These are phyloP conservation scores for Harpegnathos saltator DNA, from an alignment of 1,140 invertebrate genomes.

Conservation along the genomic window DNA sequence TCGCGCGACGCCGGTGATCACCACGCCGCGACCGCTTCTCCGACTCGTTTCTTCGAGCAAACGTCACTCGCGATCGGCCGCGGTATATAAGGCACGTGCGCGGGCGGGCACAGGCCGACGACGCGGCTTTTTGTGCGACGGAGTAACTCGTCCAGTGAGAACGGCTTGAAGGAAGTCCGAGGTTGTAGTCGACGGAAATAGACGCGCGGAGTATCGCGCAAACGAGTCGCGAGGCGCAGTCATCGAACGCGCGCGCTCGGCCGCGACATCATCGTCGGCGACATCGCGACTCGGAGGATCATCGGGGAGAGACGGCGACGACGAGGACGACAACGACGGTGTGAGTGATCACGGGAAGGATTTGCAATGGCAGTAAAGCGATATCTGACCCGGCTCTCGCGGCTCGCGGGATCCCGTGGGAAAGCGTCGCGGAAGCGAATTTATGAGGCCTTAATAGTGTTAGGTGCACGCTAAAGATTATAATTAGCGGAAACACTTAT, in stretches of 20 bases:
- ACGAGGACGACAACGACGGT: not conserved
- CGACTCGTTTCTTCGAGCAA: not conserved
- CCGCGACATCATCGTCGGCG: too few species aligned
- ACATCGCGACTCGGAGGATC: too few species aligned
- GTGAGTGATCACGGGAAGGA: not conserved
- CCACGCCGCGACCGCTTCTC: not conserved
- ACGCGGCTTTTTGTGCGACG: not conserved
- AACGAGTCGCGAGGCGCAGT: not conserved
- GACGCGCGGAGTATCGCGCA: constrained; percentile 3
- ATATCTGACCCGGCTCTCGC: not conserved
- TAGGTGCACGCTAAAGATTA: not conserved
- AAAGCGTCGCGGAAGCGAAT: not conserved
- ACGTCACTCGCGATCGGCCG: not conserved
- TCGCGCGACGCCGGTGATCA: not conserved
- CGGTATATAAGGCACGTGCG: not conserved
- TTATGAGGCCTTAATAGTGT: constrained; percentile 4
- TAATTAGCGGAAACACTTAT: constrained; percentile 9
- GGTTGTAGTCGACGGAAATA: constrained; percentile 17
- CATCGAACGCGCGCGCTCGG: not conserved
- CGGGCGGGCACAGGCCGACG: too few species aligned
- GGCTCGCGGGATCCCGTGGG: constrained; percentile 34
- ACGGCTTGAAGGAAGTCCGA: not conserved
- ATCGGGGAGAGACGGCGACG: not conserved
- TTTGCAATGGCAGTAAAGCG: constrained; percentile 10
- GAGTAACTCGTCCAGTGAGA: not conserved